Percentiles rank a stretch among this genome's conserved stretches.
These are phyloP conservation scores for Synchiropus splendidus DNA, from an alignment of 2,113 vertebrate genomes.

Conservation along the genomic window DNA sequence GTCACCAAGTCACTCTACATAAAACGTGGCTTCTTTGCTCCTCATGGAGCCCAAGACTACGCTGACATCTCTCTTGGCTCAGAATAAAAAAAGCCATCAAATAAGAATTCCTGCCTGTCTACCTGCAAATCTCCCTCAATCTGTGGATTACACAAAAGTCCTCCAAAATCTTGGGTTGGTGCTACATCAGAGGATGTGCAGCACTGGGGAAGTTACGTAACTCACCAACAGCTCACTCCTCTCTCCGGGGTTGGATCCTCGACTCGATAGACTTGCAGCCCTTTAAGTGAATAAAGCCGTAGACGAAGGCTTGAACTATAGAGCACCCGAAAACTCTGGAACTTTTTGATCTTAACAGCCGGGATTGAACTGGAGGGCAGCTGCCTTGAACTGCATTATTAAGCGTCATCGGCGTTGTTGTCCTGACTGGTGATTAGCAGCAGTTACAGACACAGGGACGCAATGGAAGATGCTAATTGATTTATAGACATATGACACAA, in stretches of 20 bases:
- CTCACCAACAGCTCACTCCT: constrained; percentile 62
- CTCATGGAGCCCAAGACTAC: no score
- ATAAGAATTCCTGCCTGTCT: constrained; percentile 62
- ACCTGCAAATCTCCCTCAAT: constrained; percentile 63
- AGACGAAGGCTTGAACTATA: constrained; percentile 57
- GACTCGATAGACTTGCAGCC: constrained; percentile 57
- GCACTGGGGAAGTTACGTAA: constrained; percentile 63
- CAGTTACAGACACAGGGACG: no score
- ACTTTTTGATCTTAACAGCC: constrained; percentile 48
- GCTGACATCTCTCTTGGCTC: constrained; percentile 44
- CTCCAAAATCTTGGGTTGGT: constrained; percentile 58
- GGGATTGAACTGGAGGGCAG: constrained; percentile 43
- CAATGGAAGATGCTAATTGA: no score
- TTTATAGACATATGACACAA: no score
- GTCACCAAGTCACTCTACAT: no score
- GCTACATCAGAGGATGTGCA: constrained; percentile 65
- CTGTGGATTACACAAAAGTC: constrained; percentile 68
- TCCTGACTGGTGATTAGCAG: no score
- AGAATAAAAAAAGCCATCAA: constrained; percentile 70
- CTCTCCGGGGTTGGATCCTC: constrained; percentile 49
- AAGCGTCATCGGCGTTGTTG: constrained; percentile 12
- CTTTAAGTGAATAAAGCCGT: constrained; percentile 65
- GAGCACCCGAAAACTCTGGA: constrained; percentile 48
- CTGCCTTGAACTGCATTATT: constrained; percentile 41
- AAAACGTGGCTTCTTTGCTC: no score